Conservation (phyloP, 2,113 vertebrate species). For the Dascyllus trimaculatus region DNA sequence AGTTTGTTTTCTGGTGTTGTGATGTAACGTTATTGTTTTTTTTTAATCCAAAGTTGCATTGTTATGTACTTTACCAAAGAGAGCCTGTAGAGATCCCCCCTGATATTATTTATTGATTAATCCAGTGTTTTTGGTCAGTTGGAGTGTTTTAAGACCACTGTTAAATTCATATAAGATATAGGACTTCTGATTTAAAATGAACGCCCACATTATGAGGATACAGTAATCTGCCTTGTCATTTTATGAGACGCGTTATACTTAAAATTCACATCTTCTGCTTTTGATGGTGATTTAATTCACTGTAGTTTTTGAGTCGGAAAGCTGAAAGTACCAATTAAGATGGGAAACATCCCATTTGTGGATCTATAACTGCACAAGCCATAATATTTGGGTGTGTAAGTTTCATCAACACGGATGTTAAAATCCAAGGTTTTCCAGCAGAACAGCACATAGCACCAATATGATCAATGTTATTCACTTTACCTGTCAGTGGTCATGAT, state of each 20-base stretch:
- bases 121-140: neutral
- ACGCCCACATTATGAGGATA: neutral
- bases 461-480: too few relatives aligned
- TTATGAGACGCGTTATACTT: too few relatives aligned
- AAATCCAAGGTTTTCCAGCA: too few relatives aligned
- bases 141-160: neutral
- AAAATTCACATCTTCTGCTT: neutral
- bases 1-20: neutral
- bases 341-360: too few relatives aligned
- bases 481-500: too few relatives aligned
- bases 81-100: neutral
- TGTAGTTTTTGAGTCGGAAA: too few relatives aligned
- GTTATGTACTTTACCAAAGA: neutral
- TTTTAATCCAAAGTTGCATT: slow-evolving; percentile 1
- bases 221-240: too few relatives aligned
- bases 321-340: too few relatives aligned
- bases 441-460: too few relatives aligned
- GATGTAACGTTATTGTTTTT: neutral
- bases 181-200: neutral
- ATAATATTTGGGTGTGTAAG: too few relatives aligned
- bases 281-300: neutral
- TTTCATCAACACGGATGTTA: too few relatives aligned
- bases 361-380: too few relatives aligned
- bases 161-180: neutral
- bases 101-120: neutral